A percentile compares a stretch with the other conserved stretches of the same genome.
Conservation (phyloP, 2,797 vertebrate species). For the Lophius americanus region DNA sequence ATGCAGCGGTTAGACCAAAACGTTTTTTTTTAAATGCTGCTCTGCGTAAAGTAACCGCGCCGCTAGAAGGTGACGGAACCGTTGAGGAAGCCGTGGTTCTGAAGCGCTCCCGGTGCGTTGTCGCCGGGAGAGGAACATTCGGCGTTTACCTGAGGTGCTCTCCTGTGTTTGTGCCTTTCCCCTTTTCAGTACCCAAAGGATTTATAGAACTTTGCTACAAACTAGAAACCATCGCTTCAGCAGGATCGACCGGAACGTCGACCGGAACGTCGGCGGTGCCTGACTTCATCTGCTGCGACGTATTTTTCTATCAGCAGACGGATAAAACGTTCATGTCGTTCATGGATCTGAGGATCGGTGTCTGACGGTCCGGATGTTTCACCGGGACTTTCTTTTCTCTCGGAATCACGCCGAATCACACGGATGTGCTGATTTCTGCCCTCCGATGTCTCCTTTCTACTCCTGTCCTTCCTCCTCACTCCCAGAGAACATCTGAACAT, state of each 20-base stretch:
- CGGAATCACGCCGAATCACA: too few species aligned
- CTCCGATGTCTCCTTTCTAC: too few species aligned
- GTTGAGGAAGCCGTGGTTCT: constrained; percentile 22
- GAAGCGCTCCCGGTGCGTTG: not conserved
- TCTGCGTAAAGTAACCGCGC: too few species aligned
- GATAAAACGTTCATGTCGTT: constrained; percentile 45
- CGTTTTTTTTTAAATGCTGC: too few species aligned
- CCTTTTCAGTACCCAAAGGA: constrained; percentile 35
- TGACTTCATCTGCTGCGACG: constrained; percentile 65
- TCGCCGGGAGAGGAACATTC: constrained; percentile 16
- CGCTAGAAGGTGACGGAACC: not conserved
- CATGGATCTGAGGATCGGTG: constrained; percentile 10
- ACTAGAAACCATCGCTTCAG: constrained; percentile 48
- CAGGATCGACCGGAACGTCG: constrained; percentile 63
- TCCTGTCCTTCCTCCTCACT: too few species aligned
- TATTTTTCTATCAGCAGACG: constrained; percentile 58
- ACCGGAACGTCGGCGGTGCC: constrained; percentile 64
- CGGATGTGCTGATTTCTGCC: too few species aligned
- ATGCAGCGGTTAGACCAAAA: too few species aligned
- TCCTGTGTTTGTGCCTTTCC: constrained; percentile 61
- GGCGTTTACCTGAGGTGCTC: constrained; percentile 61
- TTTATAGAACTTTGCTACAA: constrained; percentile 56
- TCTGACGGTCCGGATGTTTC: too few species aligned
- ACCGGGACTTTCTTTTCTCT: too few species aligned
- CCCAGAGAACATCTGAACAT: too few species aligned